Evolutionary conservation across 1,140 invertebrate species (phyloP), one percentile per base, ranked within the genome.

Genomic region (Daktulosphaira vitifoliae): DNA sequence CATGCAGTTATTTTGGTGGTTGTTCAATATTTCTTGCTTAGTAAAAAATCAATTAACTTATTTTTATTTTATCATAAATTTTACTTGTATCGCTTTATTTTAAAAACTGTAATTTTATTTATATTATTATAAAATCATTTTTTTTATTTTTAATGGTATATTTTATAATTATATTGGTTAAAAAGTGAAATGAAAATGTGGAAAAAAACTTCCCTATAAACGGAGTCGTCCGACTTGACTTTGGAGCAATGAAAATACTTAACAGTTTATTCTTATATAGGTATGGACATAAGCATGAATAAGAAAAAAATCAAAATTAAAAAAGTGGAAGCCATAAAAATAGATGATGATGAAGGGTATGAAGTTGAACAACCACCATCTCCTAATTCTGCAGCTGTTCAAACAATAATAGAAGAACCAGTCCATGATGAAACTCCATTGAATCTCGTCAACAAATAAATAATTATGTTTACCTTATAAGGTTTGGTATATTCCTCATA

Each of bases 291-390:
- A 48, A 62, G 26, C 56, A 62, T 62, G 56, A 48, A 48, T 62
- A 62, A 62, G 56, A 62, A 62, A 48, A 48, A 62, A 62, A 62
- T 62, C 56, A 62, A 62, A 62, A 46, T 62, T 48, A 62, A 62
- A 62, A 62, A 62, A 62, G 2, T 16, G 18, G 56, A 62, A 46
- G 42, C 38, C 1, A 0, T 1, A 29, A 62, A 62, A 20, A 11
- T 62, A 46, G 56, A 48, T 15, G 39, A 62, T 46, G 26, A 22
- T 3, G 39, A 44, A 44, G n/a, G 39, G 4, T 62, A 33, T 46
- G 56, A 62, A 62, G 16, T 62, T 8, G 56, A 62, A 2, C 56
- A 62, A 62, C 56, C 56, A 1, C 56, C 23, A 22, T 59, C 54
- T 4, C 42, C 54, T 15, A 33, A 59, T 46, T 53, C 51, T 20